phyloP scores from a whole-genome alignment of 2,797 vertebrate genomes.

The Sebastes itinus region DNA sequence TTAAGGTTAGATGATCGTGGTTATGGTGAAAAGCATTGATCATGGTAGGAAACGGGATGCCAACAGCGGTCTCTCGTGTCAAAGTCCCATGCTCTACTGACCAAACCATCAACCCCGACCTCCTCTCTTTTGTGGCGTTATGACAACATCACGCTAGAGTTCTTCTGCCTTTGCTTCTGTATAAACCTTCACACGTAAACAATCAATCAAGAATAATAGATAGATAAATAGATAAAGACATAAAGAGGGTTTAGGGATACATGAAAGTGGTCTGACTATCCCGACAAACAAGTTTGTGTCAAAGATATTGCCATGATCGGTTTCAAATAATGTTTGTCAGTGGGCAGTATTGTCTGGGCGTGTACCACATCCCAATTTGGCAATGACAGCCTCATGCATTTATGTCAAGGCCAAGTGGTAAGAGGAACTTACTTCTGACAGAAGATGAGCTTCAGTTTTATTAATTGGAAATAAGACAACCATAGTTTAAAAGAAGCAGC shows the following conservation, averaged over 20 bases:
- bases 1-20: not conserved
- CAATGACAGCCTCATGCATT: not conserved
- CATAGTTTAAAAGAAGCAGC: not conserved
- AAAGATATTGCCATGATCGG: not conserved
- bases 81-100: not conserved
- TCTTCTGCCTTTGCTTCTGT: not conserved
- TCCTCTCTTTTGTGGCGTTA: not conserved
- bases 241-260: not conserved
- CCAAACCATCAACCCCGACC: not conserved
- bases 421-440: not conserved
- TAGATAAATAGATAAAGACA: too few relatives aligned
- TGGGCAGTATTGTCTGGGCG: too few relatives aligned
- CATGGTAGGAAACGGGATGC: not conserved
- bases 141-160: not conserved
- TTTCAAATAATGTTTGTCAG: not conserved
- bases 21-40: not conserved
- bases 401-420: too few relatives aligned
- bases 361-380: slow-evolving; percentile 6
- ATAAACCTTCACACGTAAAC: not conserved
- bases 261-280: not conserved
- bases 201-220: not conserved
- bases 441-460: slow-evolving; percentile 1
- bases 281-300: not conserved
- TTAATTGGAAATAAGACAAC: not conserved
- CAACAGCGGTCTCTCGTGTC: not conserved